Evolutionary conservation across 2,888 invertebrate genomes (phyloP).

Genomic region (Microctonus brassicae): DNA sequence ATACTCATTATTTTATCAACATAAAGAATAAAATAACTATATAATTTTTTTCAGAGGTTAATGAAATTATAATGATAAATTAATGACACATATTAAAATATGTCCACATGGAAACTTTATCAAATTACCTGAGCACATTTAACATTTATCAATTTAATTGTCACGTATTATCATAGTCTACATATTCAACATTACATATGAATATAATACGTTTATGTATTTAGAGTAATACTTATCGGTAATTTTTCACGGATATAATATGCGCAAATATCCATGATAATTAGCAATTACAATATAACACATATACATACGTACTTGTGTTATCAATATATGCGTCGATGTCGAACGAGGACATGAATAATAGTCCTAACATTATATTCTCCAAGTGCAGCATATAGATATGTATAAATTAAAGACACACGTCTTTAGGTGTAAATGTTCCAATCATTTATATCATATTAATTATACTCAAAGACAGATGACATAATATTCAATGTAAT

Average conservation of each 20-base stretch:
- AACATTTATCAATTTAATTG: neutral
- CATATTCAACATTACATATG: too few relatives aligned
- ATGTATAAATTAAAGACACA: neutral
- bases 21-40: too few relatives aligned
- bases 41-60: too few relatives aligned
- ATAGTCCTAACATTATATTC: slow-evolving; percentile 19
- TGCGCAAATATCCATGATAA: neutral
- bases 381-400: too few relatives aligned
- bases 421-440: neutral
- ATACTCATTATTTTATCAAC: too few relatives aligned
- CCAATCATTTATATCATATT: neutral
- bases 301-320: too few relatives aligned
- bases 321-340: slow-evolving; percentile 16
- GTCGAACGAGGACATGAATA: slow-evolving; percentile 34
- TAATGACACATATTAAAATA: too few relatives aligned
- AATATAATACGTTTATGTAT: neutral
- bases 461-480: neutral
- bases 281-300: slow-evolving; percentile 13
- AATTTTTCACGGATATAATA: neutral
- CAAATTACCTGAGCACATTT: slow-evolving; percentile 10
- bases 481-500: neutral
- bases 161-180: neutral
- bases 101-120: too few relatives aligned
- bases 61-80: too few relatives aligned
- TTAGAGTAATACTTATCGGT: slow-evolving; percentile 5